phyloP scores from a whole-genome alignment of 2,797 vertebrate species.

The Florisuga fusca region DNA sequence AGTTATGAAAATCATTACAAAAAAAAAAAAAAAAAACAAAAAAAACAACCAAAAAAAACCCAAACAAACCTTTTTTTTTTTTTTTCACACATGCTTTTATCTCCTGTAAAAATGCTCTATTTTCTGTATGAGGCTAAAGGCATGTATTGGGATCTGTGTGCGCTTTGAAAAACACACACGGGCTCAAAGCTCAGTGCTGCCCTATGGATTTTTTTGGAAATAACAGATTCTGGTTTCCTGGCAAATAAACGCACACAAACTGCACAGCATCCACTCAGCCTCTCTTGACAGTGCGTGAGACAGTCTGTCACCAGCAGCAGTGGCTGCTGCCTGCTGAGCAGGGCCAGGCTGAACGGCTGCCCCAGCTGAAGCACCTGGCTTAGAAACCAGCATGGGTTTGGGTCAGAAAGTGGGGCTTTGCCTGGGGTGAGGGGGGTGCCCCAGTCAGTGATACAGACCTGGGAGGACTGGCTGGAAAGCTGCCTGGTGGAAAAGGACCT shows the following conservation, averaged over 20 bases:
- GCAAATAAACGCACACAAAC: neutral
- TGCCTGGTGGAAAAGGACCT: too few species aligned
- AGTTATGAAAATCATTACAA: neutral
- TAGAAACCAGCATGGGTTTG: neutral
- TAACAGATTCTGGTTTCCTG: neutral
- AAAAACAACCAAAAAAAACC: neutral
- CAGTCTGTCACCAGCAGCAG: constrained; percentile 17
- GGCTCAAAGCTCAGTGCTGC: neutral
- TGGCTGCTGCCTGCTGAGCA: neutral
- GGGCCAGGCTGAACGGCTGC: neutral
- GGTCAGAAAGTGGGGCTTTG: neutral
- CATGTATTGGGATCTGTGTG: neutral
- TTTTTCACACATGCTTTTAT: too few species aligned
- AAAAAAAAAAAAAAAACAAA: neutral
- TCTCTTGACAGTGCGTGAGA: neutral
- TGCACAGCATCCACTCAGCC: neutral
- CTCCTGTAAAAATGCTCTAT: neutral
- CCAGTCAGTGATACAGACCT: too few species aligned
- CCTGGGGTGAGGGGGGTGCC: neutral
- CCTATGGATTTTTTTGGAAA: neutral
- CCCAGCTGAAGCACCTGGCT: neutral
- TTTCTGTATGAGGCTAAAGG: neutral
- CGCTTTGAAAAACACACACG: neutral
- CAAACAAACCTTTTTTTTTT: too few species aligned
- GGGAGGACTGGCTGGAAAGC: too few species aligned